Conservation (phyloP, 1,140 invertebrate species). For the Diachasmimorpha longicaudata region DNA sequence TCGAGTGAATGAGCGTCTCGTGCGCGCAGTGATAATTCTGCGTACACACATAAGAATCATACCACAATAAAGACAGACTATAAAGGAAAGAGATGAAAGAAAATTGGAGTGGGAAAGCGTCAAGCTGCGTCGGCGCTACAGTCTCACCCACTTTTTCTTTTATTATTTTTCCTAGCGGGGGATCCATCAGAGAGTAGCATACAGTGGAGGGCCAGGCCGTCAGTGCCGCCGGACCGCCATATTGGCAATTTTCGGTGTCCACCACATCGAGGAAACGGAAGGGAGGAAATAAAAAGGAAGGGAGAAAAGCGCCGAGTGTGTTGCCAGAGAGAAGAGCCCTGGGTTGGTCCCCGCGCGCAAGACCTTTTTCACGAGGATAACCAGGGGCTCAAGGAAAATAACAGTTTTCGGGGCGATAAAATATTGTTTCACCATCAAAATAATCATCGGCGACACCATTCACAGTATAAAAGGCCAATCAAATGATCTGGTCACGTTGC, state of each 20-base stretch:
- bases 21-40: not conserved
- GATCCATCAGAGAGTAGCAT: not conserved
- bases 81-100: not conserved
- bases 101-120: not conserved
- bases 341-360: not conserved
- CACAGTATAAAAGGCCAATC: not conserved
- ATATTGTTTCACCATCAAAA: not conserved
- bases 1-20: not conserved
- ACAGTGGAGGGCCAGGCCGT: slow-evolving; percentile 11
- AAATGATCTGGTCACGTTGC: not conserved
- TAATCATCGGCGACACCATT: not conserved
- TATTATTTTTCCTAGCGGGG: not conserved
- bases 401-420: not conserved
- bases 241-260: not conserved
- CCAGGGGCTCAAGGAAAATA: too few relatives aligned
- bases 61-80: too few relatives aligned
- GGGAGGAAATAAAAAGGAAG: not conserved
- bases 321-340: not conserved
- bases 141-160: not conserved
- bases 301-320: not conserved
- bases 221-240: slow-evolving; percentile 1
- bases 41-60: not conserved
- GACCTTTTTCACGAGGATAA: not conserved
- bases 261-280: not conserved
- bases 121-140: not conserved